Evolutionary conservation across 2,113 vertebrate genomes (phyloP).

Genomic region (Ciconia maguari): DNA sequence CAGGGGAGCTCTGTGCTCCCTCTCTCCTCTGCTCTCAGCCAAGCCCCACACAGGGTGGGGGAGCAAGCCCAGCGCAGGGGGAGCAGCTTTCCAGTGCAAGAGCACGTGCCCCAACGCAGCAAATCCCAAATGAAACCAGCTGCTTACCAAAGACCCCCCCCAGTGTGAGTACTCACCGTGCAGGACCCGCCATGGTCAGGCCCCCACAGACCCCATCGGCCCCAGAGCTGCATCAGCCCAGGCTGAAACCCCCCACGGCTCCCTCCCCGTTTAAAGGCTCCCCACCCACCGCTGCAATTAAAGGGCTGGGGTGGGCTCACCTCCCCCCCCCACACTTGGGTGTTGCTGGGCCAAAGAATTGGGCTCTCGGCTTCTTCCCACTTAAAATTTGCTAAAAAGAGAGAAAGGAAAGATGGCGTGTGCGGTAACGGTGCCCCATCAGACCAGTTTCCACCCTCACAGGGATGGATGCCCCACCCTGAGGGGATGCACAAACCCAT

Average conservation of each 20-base stretch:
- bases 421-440: rapidly evolving
- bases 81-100: background rate
- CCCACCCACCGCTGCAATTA: background rate
- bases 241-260: background rate
- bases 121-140: background rate
- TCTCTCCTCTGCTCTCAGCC: background rate
- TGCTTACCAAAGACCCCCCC: too few relatives aligned
- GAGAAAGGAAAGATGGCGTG: background rate
- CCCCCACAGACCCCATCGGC: rapidly evolving
- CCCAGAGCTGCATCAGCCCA: background rate
- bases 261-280: background rate
- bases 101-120: rapidly evolving
- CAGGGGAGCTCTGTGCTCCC: background rate
- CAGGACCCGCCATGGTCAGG: rapidly evolving
- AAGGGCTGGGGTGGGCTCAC: background rate
- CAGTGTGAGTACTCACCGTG: rapidly evolving
- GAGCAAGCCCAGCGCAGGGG: background rate
- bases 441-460: rapidly evolving
- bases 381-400: background rate
- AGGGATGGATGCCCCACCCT: rapidly evolving
- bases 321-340: background rate
- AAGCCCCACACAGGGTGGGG: background rate
- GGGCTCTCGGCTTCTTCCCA: background rate
- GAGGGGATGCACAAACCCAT: background rate
- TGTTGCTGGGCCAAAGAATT: background rate